Conservation (phyloP, 2,113 vertebrate species). For the Microtus montanus region DNA sequence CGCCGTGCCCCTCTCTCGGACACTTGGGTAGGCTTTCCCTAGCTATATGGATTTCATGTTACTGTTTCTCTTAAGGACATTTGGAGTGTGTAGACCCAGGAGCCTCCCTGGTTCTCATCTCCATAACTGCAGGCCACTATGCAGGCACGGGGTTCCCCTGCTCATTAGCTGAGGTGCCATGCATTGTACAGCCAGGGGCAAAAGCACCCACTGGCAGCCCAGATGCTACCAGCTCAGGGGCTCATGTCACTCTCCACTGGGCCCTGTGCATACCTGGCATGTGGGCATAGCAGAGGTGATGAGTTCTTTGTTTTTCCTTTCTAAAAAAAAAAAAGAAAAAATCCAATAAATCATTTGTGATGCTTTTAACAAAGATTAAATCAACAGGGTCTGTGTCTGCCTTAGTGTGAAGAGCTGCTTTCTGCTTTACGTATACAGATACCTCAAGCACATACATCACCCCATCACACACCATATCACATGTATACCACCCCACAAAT, state of each 20-base stretch:
- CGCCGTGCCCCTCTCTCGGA: neutral
- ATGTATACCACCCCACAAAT: neutral
- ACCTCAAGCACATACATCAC: neutral
- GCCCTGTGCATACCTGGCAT: neutral
- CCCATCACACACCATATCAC: neutral
- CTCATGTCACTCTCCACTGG: neutral
- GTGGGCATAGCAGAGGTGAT: constrained; percentile 6
- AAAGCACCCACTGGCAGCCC: neutral
- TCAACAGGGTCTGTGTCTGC: accelerated
- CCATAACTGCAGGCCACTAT: accelerated
- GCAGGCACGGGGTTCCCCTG: neutral
- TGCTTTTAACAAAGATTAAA: constrained; percentile 74
- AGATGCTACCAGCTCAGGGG: neutral
- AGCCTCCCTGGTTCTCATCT: neutral
- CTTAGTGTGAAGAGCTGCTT: accelerated
- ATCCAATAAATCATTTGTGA: constrained; percentile 71
- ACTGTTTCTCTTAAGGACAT: neutral
- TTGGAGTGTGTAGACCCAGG: neutral
- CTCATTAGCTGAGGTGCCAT: neutral
- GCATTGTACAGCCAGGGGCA: neutral
- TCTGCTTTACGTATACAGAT: accelerated
- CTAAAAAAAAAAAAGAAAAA: constrained; percentile 12
- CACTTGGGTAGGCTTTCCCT: neutral
- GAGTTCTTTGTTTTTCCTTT: constrained; percentile 67
- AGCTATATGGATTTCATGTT: neutral